phyloP scores from a whole-genome alignment of 2,113 vertebrate genomes.

The Dendrocopos noguchii region DNA sequence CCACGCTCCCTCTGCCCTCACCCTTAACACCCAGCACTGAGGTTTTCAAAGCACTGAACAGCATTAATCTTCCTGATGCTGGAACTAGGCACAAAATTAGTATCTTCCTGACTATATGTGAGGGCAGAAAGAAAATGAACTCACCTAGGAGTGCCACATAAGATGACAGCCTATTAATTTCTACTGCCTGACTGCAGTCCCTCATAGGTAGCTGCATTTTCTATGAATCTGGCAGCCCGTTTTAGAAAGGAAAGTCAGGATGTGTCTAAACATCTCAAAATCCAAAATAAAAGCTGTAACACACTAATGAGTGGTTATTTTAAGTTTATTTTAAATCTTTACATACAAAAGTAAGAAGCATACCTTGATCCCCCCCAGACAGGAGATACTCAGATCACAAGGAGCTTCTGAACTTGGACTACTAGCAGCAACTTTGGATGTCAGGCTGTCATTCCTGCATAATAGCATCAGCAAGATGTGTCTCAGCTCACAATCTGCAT shows the following conservation, averaged over 20 bases:
- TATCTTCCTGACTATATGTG: neutral
- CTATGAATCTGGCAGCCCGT: neutral
- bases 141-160: accelerated
- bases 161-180: neutral
- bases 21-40: neutral
- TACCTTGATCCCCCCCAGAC: neutral
- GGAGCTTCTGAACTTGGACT: neutral
- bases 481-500: neutral
- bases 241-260: neutral
- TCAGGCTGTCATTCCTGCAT: neutral
- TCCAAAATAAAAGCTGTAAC: neutral
- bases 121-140: neutral
- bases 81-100: neutral
- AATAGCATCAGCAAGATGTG: accelerated
- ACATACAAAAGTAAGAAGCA: neutral
- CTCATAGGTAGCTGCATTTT: neutral
- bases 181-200: neutral
- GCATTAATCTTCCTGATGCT: neutral
- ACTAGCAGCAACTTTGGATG: neutral
- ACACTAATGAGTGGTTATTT: neutral
- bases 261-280: neutral
- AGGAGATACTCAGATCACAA: neutral
- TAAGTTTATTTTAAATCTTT: neutral
- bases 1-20: neutral
- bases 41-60: neutral